phyloP scores from a whole-genome alignment of 2,888 invertebrate species.

The Pristionchus arcanus region DNA sequence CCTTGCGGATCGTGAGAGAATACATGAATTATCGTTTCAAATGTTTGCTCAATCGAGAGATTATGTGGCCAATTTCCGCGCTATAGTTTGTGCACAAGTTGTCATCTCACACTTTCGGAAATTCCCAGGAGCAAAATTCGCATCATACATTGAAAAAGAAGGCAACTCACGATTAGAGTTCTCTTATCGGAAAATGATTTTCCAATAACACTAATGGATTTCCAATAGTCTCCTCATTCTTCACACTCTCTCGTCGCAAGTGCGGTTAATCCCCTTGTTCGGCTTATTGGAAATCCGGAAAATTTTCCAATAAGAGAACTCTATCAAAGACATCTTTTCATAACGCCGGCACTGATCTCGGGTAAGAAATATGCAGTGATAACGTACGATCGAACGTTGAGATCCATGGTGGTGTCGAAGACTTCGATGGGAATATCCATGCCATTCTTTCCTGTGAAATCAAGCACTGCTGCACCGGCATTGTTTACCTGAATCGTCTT shows the following conservation, averaged over 20 bases:
- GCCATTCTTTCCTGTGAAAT: background rate
- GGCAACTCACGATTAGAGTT: no score
- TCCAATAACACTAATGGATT: no score
- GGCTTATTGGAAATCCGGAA: no score
- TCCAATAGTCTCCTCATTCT: no score
- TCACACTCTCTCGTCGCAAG: no score
- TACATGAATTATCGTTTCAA: background rate
- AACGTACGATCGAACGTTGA: conserved; percentile 22
- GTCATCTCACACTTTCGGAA: background rate
- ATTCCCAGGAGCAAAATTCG: background rate
- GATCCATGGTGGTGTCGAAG: background rate
- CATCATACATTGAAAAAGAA: background rate
- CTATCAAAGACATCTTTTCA: no score
- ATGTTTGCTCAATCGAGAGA: background rate
- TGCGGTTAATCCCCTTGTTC: no score
- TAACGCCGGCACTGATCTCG: no score
- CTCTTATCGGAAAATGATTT: no score
- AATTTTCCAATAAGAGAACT: no score
- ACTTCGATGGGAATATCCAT: conserved; percentile 1
- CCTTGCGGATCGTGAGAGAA: no score
- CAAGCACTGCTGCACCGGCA: background rate
- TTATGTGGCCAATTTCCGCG: background rate
- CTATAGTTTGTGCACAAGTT: background rate
- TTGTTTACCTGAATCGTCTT: background rate
- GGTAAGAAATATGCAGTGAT: no score